These are phyloP conservation scores for Drosophila ercepeae DNA, from an alignment of 1,140 invertebrate genomes.

Conservation along the genomic window DNA sequence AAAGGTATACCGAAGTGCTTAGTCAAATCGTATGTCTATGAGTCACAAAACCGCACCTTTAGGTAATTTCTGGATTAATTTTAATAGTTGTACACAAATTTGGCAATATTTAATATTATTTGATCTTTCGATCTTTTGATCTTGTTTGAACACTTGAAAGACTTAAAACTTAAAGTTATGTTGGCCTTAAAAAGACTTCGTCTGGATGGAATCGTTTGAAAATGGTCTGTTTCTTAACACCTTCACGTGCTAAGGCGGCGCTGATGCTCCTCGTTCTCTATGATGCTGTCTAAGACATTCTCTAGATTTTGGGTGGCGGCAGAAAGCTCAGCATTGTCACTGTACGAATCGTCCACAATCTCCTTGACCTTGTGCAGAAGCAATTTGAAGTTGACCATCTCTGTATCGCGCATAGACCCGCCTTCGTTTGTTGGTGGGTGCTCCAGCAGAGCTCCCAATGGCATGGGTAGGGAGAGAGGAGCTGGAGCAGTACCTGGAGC, in stretches of 20 bases:
- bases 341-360: conserved; percentile 82
- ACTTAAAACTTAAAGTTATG: conserved; percentile 1
- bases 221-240: neutral
- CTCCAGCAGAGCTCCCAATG: conserved; percentile 51
- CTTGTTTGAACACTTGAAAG: neutral
- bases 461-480: conserved; percentile 24
- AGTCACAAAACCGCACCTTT: too few species aligned
- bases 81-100: too few species aligned
- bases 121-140: too few species aligned
- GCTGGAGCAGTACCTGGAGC: conserved; percentile 4
- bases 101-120: too few species aligned
- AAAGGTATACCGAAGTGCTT: too few species aligned
- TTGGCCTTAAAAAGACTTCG: conserved; percentile 6
- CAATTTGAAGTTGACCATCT: conserved; percentile 78
- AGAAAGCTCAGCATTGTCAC: conserved; percentile 79
- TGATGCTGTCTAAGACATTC: conserved; percentile 78
- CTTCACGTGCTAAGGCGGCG: conserved; percentile 42
- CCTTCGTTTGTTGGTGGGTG: conserved; percentile 17
- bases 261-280: conserved; percentile 73
- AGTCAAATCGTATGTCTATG: too few species aligned
- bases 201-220: conserved; percentile 11
- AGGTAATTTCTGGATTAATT: too few species aligned
- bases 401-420: conserved; percentile 57
- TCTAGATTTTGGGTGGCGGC: conserved; percentile 80
- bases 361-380: conserved; percentile 79